phyloP scores from a whole-genome alignment of 2,113 vertebrate species.

The Leucopsar rothschildi region DNA sequence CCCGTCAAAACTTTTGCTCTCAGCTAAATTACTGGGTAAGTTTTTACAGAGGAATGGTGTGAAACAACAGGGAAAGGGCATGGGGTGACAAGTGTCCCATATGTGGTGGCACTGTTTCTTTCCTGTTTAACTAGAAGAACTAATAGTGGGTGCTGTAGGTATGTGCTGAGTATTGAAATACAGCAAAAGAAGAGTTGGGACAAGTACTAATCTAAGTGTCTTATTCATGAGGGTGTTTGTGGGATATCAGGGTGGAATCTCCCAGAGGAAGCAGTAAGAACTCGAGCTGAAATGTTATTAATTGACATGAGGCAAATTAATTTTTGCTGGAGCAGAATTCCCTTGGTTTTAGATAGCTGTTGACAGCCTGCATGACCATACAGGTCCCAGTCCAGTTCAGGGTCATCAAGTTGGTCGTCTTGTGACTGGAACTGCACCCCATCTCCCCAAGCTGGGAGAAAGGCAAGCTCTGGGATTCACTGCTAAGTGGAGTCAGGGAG shows the following conservation, averaged over 20 bases:
- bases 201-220: not conserved
- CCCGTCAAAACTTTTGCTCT: not conserved
- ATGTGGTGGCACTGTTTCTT: not conserved
- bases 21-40: not conserved
- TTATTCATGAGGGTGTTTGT: not conserved
- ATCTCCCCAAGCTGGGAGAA: not conserved
- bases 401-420: accelerated
- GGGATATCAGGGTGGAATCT: not conserved
- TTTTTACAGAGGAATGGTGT: not conserved
- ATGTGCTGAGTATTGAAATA: not conserved
- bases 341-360: not conserved
- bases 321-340: not conserved
- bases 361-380: not conserved
- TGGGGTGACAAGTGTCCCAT: not conserved
- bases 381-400: not conserved
- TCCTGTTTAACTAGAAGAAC: not conserved
- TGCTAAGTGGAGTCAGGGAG: not conserved
- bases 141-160: not conserved
- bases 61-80: not conserved
- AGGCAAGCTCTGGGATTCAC: not conserved
- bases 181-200: not conserved
- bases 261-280: not conserved
- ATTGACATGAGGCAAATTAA: not conserved
- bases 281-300: not conserved
- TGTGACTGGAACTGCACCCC: accelerated